Base-by-base conservation (phyloP, 2,113 vertebrate species). In the Morphnarchus princeps region DNA sequence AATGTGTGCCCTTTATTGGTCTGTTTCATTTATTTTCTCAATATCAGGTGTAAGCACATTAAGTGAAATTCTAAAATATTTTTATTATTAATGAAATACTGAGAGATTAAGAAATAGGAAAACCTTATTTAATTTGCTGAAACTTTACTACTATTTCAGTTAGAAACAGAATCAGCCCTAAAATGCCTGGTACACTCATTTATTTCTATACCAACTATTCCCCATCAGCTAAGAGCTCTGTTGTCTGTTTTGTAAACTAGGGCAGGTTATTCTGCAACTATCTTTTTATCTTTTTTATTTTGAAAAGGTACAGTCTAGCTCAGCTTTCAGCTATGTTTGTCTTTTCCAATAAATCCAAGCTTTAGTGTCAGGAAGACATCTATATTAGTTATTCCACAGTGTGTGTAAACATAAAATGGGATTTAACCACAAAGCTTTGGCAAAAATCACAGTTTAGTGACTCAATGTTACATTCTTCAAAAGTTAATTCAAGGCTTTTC, bases 351-450 rank as follows among this genome's bases (percentile, higher is more conserved):
- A 94, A 97, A 95, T 76, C 17, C 65, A 94, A 95, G 40, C 42
- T 95, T 73, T 90, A 71, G 49, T 32, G 70, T 91, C 92, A 95
- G 38, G 49, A 97, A 93, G 73, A 93, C 57, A 91, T 55, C 66
- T 81, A 63, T 55, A 67, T 61, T 89, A 71, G 34, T 76, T 96
- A 95, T 79, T 84, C 54, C 24, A 52, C 31, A 61, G 32, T 47
- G 52, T 9, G 10, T 82, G 25, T 83, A 85, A 89, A 91, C 77
- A 54, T 55, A 83, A 88, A 94, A 91, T 32, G 9, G 19, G 66
- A 95, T 96, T 42, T 73, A 95, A 97, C 63, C 85, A 74, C 80
- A 95, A 83, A 49, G 42, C 31, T 88, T 92, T 86, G 65, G 61
- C 58, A 97, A 92, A 97, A 96, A 87, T 62, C 5, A 2, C 15